A percentile compares a stretch with the other conserved stretches of the same genome.
phyloP scores from a whole-genome alignment of 1,140 invertebrate genomes.

The Augochlora pura region DNA sequence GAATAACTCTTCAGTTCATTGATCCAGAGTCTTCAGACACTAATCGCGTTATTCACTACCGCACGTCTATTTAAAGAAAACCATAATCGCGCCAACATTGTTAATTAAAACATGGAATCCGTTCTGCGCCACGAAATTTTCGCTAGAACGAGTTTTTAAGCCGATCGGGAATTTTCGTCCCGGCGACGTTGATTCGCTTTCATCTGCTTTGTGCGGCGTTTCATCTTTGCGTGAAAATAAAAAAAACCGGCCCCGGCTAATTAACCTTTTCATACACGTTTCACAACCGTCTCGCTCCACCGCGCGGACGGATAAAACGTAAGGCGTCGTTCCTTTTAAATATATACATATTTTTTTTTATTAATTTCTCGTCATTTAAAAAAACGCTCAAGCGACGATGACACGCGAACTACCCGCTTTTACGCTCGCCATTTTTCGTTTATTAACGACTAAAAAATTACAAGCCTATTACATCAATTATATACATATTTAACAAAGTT shows the following conservation, averaged over 20 bases:
- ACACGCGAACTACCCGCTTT: neutral
- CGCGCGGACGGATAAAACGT: constrained; percentile 9
- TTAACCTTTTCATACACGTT: neutral
- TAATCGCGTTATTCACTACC: too few species aligned
- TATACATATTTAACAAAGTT: too few species aligned
- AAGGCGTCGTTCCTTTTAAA: constrained; percentile 1
- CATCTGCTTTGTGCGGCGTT: neutral
- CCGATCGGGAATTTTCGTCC: neutral
- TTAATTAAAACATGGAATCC: too few species aligned
- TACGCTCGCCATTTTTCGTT: constrained; percentile 4
- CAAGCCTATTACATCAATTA: too few species aligned
- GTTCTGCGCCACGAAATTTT: neutral
- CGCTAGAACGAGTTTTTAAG: neutral
- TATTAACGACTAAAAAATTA: neutral
- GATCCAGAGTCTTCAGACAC: too few species aligned
- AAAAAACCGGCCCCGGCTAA: neutral
- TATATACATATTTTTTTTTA: too few species aligned
- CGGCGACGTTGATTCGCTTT: constrained; percentile 22
- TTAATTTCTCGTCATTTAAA: neutral
- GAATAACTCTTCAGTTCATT: too few species aligned
- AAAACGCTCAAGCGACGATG: neutral
- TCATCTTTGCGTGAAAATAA: neutral
- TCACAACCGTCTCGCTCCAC: neutral
- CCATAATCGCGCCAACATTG: too few species aligned
- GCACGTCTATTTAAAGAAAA: too few species aligned